Conservation (phyloP, 2,797 vertebrate genomes). For the Cygnus olor region DNA sequence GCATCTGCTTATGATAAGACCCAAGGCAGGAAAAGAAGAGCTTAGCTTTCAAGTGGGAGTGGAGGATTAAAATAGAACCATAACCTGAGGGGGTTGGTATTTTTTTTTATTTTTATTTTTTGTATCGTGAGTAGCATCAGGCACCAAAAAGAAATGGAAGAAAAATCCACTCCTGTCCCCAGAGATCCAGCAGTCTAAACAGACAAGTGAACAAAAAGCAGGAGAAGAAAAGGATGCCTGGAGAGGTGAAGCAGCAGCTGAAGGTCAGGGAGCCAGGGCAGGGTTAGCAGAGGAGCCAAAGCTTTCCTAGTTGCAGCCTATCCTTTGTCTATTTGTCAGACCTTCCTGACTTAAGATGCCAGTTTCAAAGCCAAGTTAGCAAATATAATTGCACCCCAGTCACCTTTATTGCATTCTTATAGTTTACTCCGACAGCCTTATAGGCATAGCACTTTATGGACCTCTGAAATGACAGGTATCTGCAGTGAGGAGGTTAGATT, state of each 20-base stretch:
- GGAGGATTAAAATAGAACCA: not conserved
- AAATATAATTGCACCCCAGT: constrained; percentile 14
- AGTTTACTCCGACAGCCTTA: not conserved
- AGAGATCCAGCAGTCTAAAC: not conserved
- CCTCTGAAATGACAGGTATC: not conserved
- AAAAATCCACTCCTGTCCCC: not conserved
- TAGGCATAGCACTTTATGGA: not conserved
- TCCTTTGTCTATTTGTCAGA: not conserved
- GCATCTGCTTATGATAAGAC: not conserved
- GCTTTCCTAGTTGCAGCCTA: not conserved
- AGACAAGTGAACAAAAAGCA: not conserved
- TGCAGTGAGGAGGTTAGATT: not conserved
- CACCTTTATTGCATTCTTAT: constrained; percentile 1
- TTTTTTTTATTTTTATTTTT: not conserved
- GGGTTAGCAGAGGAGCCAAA: not conserved
- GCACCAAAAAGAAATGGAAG: not conserved
- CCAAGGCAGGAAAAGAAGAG: not conserved
- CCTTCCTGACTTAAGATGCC: not conserved
- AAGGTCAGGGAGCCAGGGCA: not conserved
- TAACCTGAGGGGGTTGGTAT: not conserved
- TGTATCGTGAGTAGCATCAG: not conserved
- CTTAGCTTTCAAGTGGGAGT: not conserved
- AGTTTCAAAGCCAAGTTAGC: constrained; percentile 12
- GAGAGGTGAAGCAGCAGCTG: not conserved
- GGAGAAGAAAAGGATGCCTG: not conserved